Evolutionary conservation across 2,797 vertebrate genomes (phyloP).

Genomic region (Nannoperca obscura): DNA sequence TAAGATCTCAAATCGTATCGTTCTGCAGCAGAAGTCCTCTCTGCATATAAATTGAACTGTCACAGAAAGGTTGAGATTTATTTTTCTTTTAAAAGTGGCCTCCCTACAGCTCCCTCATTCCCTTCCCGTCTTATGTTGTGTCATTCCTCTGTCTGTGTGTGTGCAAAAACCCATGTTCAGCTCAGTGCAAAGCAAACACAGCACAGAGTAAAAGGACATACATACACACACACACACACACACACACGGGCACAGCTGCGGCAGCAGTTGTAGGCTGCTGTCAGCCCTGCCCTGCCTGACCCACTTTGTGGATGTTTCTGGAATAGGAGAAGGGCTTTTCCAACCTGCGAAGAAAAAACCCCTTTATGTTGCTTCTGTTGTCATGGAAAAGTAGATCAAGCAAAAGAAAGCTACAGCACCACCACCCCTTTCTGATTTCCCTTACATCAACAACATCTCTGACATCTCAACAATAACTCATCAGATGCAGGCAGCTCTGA

Average conservation of each 20-base stretch:
- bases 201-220: slow-evolving; percentile 8
- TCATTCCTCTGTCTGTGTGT: slow-evolving; percentile 32
- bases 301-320: slow-evolving; percentile 83
- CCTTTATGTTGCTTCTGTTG: slow-evolving; percentile 38
- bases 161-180: slow-evolving; percentile 34
- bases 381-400: slow-evolving; percentile 57
- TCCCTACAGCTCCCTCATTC: slow-evolving; percentile 12
- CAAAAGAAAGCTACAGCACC: background rate
- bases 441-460: slow-evolving; percentile 41
- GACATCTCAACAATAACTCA: slow-evolving; percentile 48
- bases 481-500: slow-evolving; percentile 28
- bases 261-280: slow-evolving; percentile 75
- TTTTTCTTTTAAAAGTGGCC: slow-evolving; percentile 10
- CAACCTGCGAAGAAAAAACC: slow-evolving; percentile 65
- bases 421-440: slow-evolving; percentile 9
- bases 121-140: slow-evolving; percentile 45
- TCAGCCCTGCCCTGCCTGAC: slow-evolving; percentile 82
- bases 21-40: slow-evolving; percentile 47
- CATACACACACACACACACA: slow-evolving; percentile 42
- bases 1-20: slow-evolving; percentile 43
- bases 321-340: slow-evolving; percentile 84
- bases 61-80: slow-evolving; percentile 37
- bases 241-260: slow-evolving; percentile 64
- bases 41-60: slow-evolving; percentile 54
- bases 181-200: slow-evolving; percentile 48